Base-by-base conservation (phyloP, 2,888 invertebrate genomes). In the Lepidochitona cinerea region DNA sequence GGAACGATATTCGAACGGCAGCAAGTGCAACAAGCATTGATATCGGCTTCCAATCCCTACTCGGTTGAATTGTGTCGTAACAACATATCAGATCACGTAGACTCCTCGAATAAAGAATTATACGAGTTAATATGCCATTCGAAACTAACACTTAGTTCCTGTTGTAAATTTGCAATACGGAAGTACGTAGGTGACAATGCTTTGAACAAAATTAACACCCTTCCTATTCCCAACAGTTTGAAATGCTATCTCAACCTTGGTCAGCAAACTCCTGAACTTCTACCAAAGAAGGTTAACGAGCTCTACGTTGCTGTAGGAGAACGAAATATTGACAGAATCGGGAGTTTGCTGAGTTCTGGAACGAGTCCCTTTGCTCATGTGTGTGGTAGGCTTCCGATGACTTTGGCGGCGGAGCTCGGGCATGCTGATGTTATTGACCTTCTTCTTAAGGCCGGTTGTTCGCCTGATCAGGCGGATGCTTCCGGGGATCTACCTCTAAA, bases 281-380 rank as follows among this genome's bases (percentile, higher is more conserved):
- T 71, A n/a, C 73, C 74, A 0, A 41, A 35, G 9, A 32, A 59
- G 18, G 49, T 35, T 0, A 71, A 70, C 37, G 29, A 52, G 7
- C 37, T 78, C 0, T 74, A 76, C 26, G 41, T 73, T 12, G 74
- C 74, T 23, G 76, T 82, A 9, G 26, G 36, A 23, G 79, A 79
- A 23, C 36, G 49, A 0, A 54, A 78, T 9, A 32, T 37, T 7
- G 41, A 49, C 0, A 26, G 9, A 7, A 35, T 76, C n/a, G 65
- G 69, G 37, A 4, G 65, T 0, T 64, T 78, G 6, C 18, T 81
- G 12, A 29, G 66, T 12, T 35, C 64, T 18, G 72, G 68, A 7
- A 36, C 74, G 14, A 72, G 75, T 65, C 14, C 79, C 0, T 73
- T 79, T 54, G 29, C 72, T 7, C 29, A 67, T 2, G 41, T 78